Evolutionary conservation across 2,797 vertebrate species (phyloP).

Genomic region (Parotocinclus haroldoi): DNA sequence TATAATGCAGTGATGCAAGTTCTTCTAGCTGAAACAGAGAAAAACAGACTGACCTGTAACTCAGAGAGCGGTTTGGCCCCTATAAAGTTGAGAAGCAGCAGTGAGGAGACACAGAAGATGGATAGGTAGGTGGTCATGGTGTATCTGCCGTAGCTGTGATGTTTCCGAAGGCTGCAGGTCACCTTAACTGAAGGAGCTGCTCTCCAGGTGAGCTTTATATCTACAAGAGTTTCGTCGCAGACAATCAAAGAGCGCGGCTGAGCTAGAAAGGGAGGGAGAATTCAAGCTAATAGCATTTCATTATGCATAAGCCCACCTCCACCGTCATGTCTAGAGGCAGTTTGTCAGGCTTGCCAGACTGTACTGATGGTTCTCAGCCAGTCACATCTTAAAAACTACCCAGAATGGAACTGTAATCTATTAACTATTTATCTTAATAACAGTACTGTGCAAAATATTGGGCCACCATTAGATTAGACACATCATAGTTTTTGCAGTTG

Average conservation of each 20-base stretch:
- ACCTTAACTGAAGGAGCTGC: slow-evolving; percentile 22
- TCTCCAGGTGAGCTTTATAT: slow-evolving; percentile 65
- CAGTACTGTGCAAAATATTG: too few species aligned
- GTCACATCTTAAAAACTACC: too few species aligned
- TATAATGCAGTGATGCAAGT: too few species aligned
- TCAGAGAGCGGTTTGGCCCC: slow-evolving; percentile 62
- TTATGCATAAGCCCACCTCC: slow-evolving; percentile 30
- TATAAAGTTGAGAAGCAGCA: slow-evolving; percentile 55
- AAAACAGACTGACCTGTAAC: slow-evolving; percentile 60
- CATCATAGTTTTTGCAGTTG: too few species aligned
- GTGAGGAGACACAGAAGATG: slow-evolving; percentile 54
- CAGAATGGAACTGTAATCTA: too few species aligned
- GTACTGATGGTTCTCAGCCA: background rate
- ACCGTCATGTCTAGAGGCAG: background rate
- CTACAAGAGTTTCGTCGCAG: slow-evolving; percentile 59
- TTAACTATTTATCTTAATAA: too few species aligned
- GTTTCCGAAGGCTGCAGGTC: slow-evolving; percentile 12
- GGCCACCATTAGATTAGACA: too few species aligned
- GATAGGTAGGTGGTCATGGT: slow-evolving; percentile 48
- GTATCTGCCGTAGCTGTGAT: slow-evolving; percentile 8
- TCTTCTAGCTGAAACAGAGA: too few species aligned
- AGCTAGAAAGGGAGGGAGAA: slow-evolving; percentile 52
- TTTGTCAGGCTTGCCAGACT: background rate
- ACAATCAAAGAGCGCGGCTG: slow-evolving; percentile 38
- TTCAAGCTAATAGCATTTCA: slow-evolving; percentile 27